phyloP scores from a whole-genome alignment of 2,888 invertebrate species.

The Suillia variegata region DNA sequence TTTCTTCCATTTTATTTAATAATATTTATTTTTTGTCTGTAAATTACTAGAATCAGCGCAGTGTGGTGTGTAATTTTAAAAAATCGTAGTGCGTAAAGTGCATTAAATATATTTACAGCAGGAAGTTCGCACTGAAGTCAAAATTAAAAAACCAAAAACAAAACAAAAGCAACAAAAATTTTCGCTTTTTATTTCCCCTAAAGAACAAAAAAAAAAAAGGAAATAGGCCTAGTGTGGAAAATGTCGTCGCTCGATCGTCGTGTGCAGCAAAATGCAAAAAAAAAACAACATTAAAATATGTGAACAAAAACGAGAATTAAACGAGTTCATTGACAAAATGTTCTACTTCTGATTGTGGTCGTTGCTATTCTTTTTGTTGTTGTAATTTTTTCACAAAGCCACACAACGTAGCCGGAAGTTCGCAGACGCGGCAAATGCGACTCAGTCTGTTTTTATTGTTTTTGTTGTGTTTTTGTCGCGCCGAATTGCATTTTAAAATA shows the following conservation, averaged over 20 bases:
- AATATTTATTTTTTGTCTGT: too few species aligned
- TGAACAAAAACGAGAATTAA: neutral
- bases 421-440: neutral
- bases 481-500: conserved; percentile 5
- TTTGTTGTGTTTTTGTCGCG: too few species aligned
- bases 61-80: too few species aligned
- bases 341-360: neutral
- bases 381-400: too few species aligned
- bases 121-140: conserved; percentile 17
- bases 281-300: neutral
- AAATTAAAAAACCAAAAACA: neutral
- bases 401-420: conserved; percentile 6
- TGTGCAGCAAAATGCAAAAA: conserved; percentile 1
- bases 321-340: conserved; percentile 14
- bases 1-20: too few species aligned
- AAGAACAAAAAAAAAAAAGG: too few species aligned
- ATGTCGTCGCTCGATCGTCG: conserved; percentile 1
- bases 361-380: neutral
- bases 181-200: neutral
- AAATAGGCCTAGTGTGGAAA: neutral
- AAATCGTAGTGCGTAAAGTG: neutral
- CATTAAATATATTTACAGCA: neutral
- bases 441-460: neutral
- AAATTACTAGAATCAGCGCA: too few species aligned
- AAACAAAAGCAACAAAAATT: neutral